Base-by-base conservation (phyloP, 2,888 invertebrate species). In the Mantis religiosa region DNA sequence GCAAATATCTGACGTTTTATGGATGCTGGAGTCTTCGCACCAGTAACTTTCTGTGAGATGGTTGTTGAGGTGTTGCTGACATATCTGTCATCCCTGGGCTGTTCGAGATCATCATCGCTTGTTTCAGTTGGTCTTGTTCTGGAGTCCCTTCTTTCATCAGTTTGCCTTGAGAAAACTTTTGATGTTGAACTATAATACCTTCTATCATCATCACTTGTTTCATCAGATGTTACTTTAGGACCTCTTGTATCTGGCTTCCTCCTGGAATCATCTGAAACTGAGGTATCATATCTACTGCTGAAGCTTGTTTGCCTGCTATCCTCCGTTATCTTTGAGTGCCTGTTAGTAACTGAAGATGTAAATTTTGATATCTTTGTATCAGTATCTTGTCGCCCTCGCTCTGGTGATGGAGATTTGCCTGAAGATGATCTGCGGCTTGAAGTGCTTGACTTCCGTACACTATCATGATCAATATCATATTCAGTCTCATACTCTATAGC, bases 401-500 rank as follows among this genome's bases (percentile, higher is more conserved):
- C 90, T 1, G 89, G 89, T 54, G 90, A 90, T 25, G 87, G n/a
- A n/a, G 83, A 81, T n/a, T 88, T 88, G 47, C 84, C 88, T 28
- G 83, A 27, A 0, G 91, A 91, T 30, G 89, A 87, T 87, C 90
- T 90, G 34, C 91, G 90, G 30, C 90, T 90, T n/a, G 87, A 87
- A 30, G 87, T 87, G 15, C 82, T 87, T 90, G 90, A 88, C 6
- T 89, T 82, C 3, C 47, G 41, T 15, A 87, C 71, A 82, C 12
- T 81, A 28, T 88, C 71, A 1, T 85, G 85, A 71, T 85, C 82
- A 84, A 90, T 47, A 90, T 91, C 82, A 90, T 91, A 27, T 89
- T 90, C 41, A 87, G 89, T 28, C 89, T 90, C 88, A 90, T 87
- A 34, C 85, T 90, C 71, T 90, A 88, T 82, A 28, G 88, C 88